Conservation (phyloP, 2,113 vertebrate genomes). For the Brachyhypopomus gauderio region DNA sequence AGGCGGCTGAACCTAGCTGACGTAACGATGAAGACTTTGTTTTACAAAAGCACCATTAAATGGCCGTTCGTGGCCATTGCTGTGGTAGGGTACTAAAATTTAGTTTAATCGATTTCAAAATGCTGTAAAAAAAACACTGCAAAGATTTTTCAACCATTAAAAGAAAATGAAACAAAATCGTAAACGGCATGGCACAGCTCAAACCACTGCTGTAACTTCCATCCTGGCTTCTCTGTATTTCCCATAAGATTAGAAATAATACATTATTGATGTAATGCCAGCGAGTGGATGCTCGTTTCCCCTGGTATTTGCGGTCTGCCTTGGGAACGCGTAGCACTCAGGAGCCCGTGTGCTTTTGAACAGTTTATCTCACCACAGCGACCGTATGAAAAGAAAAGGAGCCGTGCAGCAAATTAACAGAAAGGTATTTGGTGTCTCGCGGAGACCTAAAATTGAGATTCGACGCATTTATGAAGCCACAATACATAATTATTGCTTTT, state of each 20-base stretch:
- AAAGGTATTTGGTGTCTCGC: constrained; percentile 73
- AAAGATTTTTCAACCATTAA: constrained; percentile 65
- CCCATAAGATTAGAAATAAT: constrained; percentile 63
- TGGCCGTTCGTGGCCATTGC: background rate
- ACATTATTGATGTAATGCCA: constrained; percentile 51
- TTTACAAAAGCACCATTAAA: background rate
- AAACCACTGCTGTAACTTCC: constrained; percentile 66
- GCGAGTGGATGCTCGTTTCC: constrained; percentile 62
- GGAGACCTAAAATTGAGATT: constrained; percentile 75
- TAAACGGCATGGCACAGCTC: constrained; percentile 58
- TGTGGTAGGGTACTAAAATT: background rate
- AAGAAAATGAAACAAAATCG: constrained; percentile 62
- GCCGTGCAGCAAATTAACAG: constrained; percentile 70
- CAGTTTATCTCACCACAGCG: constrained; percentile 65
- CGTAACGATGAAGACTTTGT: too few relatives aligned
- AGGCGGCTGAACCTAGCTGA: too few relatives aligned
- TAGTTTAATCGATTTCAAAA: background rate
- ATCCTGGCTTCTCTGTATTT: constrained; percentile 70
- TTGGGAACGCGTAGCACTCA: constrained; percentile 56
- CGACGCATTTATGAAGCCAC: constrained; percentile 75
- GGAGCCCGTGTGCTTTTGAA: too few relatives aligned
- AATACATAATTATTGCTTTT: constrained; percentile 78
- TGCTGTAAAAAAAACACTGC: constrained; percentile 54
- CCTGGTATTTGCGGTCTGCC: constrained; percentile 55
- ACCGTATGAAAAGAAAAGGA: constrained; percentile 65